phyloP scores from a whole-genome alignment of 2,113 vertebrate species.

The Tychaedon coryphoeus region DNA sequence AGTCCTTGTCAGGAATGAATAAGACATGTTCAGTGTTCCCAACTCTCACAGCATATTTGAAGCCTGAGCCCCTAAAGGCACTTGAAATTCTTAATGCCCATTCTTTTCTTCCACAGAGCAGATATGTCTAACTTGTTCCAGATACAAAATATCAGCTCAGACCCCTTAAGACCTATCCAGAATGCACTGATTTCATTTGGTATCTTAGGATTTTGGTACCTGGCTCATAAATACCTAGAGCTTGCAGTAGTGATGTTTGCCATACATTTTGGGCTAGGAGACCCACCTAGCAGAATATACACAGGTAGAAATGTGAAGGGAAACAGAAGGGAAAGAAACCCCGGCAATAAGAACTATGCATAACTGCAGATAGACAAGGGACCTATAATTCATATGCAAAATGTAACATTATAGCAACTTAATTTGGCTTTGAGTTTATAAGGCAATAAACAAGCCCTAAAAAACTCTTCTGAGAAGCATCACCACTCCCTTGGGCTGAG shows the following conservation, averaged over 20 bases:
- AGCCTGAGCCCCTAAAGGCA: not conserved
- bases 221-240: not conserved
- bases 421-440: conserved; percentile 66
- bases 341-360: not conserved
- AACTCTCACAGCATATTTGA: not conserved
- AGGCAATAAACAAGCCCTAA: conserved; percentile 53
- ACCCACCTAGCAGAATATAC: not conserved
- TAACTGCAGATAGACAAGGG: not conserved
- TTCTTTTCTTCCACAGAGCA: not conserved
- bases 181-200: not conserved
- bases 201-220: not conserved
- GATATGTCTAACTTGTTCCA: not conserved
- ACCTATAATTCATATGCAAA: conserved; percentile 68
- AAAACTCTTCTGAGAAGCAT: conserved; percentile 57
- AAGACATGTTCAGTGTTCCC: not conserved
- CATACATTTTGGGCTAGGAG: not conserved
- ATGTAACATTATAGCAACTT: conserved; percentile 62
- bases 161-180: not conserved
- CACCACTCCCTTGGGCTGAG: conserved; percentile 54
- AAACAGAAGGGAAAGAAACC: not conserved
- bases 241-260: not conserved
- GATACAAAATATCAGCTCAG: not conserved
- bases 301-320: not conserved
- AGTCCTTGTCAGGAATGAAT: not conserved
- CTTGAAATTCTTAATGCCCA: not conserved